A percentile compares a stretch with the other conserved stretches of the same genome.
phyloP scores from a whole-genome alignment of 2,797 vertebrate genomes.

The Danio aesculapii region DNA sequence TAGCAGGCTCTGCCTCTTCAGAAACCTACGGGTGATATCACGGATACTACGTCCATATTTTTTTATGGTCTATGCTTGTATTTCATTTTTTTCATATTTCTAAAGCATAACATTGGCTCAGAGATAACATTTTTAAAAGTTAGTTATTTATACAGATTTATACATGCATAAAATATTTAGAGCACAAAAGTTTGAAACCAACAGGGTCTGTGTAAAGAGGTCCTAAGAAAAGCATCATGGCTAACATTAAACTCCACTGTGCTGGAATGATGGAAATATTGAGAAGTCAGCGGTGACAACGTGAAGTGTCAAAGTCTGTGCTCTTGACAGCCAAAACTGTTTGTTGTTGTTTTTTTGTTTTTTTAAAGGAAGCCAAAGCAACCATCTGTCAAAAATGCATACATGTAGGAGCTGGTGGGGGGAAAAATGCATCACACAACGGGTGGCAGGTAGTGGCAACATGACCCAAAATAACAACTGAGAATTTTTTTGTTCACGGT shows the following conservation, averaged over 20 bases:
- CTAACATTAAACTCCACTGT: background rate
- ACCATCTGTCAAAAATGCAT: slow-evolving; percentile 55
- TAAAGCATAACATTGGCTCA: no score
- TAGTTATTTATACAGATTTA: no score
- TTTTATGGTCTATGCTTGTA: no score
- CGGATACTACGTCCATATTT: no score
- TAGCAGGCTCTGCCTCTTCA: no score
- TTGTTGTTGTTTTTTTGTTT: slow-evolving; percentile 48
- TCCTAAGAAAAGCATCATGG: background rate
- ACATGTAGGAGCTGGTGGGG: slow-evolving; percentile 38
- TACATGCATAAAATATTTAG: background rate
- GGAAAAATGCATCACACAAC: slow-evolving; percentile 19
- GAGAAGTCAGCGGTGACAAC: slow-evolving; percentile 30
- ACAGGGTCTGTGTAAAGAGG: background rate
- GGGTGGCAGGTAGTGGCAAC: slow-evolving; percentile 59
- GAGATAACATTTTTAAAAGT: no score
- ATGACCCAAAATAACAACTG: slow-evolving; percentile 72
- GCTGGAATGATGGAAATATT: slow-evolving; percentile 13
- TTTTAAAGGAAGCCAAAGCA: slow-evolving; percentile 30
- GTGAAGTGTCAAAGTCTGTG: slow-evolving; percentile 4
- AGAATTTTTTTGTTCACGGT: slow-evolving; percentile 60
- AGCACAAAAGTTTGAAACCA: background rate
- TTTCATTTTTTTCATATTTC: no score
- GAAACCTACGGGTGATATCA: no score
- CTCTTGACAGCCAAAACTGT: slow-evolving; percentile 35